Conservation (phyloP, 2,888 invertebrate genomes). For the Apamea crenata region DNA sequence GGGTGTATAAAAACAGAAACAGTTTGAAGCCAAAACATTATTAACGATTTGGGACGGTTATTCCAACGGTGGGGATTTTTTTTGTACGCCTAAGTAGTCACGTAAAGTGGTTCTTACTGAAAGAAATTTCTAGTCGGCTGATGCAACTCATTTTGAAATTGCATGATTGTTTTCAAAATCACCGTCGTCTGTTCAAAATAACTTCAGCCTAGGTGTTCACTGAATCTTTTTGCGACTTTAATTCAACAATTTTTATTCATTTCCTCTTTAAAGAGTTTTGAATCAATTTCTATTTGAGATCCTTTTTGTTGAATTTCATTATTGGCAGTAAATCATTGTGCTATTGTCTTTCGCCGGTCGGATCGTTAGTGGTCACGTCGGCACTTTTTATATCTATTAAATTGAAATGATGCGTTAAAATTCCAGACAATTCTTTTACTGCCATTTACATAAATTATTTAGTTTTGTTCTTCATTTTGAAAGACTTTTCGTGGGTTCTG, state of each 20-base stretch:
- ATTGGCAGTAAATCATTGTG: conserved; percentile 38
- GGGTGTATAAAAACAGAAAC: conserved; percentile 11
- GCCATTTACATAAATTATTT: conserved; percentile 31
- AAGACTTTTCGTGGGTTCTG: not conserved
- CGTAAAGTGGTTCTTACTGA: conserved; percentile 27
- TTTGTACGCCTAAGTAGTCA: conserved; percentile 30
- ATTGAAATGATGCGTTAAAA: conserved; percentile 48
- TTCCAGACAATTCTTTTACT: conserved; percentile 33
- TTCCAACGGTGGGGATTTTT: conserved; percentile 14
- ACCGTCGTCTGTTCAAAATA: conserved; percentile 15
- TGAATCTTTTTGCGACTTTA: conserved; percentile 16
- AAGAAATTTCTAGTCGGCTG: conserved; percentile 55
- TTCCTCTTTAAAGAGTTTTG: conserved; percentile 21
- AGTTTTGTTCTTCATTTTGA: not conserved
- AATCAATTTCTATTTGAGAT: conserved; percentile 33
- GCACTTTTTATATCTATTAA: conserved; percentile 43
- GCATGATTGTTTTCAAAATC: conserved; percentile 49
- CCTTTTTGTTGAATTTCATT: conserved; percentile 37
- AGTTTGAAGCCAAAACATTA: conserved; percentile 27
- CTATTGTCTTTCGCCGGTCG: conserved; percentile 45
- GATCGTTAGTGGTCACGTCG: conserved; percentile 51
- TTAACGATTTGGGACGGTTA: conserved; percentile 38
- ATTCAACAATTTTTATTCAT: conserved; percentile 27
- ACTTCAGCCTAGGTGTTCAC: conserved; percentile 8
- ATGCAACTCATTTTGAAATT: conserved; percentile 54